These are phyloP conservation scores for Tiliqua scincoides DNA, from an alignment of 2,113 vertebrate genomes.

Conservation along the genomic window DNA sequence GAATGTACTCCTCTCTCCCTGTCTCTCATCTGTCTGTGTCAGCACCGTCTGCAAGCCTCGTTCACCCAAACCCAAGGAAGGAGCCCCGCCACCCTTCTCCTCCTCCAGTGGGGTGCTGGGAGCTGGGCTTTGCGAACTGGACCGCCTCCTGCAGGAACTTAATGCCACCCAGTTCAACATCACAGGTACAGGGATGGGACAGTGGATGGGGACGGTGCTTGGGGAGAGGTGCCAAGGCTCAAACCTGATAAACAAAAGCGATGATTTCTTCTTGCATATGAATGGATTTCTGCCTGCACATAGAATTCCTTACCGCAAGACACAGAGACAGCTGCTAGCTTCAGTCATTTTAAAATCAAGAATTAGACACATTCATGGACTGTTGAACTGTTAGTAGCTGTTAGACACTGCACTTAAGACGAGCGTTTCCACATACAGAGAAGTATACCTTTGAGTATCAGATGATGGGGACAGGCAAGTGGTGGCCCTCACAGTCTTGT, in stretches of 20 bases:
- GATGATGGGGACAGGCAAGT: neutral
- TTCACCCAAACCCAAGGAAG: constrained; percentile 75
- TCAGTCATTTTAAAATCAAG: neutral
- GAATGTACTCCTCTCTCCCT: constrained; percentile 16
- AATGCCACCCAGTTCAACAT: constrained; percentile 96
- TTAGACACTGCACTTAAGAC: neutral
- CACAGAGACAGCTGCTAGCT: neutral
- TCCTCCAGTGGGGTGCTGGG: constrained; percentile 86
- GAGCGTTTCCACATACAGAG: neutral
- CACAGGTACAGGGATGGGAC: constrained; percentile 75
- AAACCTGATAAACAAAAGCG: too few species aligned
- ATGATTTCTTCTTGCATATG: too few species aligned
- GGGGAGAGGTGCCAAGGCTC: neutral
- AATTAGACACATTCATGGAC: neutral
- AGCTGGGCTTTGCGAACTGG: constrained; percentile 88
- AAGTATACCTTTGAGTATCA: neutral
- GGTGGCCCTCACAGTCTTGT: neutral
- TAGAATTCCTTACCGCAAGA: neutral
- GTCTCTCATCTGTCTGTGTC: constrained; percentile 29
- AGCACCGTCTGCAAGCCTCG: constrained; percentile 89
- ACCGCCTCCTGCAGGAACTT: constrained; percentile 90
- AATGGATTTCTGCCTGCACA: neutral
- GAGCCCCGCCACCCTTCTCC: constrained; percentile 76
- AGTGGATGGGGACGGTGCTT: neutral
- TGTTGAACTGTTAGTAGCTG: neutral